These are phyloP conservation scores for Solea solea DNA, from an alignment of 2,113 vertebrate genomes.

Conservation along the genomic window DNA sequence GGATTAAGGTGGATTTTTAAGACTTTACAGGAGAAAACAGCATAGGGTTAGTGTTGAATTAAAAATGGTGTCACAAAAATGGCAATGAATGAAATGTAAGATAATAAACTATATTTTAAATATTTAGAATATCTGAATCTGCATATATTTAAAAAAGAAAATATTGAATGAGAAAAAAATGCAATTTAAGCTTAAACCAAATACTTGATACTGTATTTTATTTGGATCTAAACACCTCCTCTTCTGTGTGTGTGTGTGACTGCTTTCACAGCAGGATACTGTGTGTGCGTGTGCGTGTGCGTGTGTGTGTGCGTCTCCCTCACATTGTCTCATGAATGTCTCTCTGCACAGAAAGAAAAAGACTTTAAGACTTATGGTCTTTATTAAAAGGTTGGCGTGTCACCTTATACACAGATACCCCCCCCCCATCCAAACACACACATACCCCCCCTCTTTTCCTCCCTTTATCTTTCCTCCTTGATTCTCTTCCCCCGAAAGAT, in stretches of 20 bases:
- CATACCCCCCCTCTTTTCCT: slow-evolving; percentile 62
- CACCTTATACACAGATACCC: slow-evolving; percentile 90
- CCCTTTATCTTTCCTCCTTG: slow-evolving; percentile 41
- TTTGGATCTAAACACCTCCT: not conserved
- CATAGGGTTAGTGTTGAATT: no score
- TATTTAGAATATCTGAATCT: no score
- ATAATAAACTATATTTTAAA: no score
- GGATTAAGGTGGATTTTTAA: no score
- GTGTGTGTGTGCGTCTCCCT: not conserved
- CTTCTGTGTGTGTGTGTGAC: not conserved
- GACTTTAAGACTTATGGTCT: slow-evolving; percentile 92
- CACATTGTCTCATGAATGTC: not conserved
- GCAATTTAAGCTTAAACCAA: no score
- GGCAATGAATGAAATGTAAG: no score
- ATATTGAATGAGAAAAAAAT: not conserved
- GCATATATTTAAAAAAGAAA: not conserved
- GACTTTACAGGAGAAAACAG: no score
- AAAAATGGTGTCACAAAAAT: not conserved
- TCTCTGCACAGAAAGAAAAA: slow-evolving; percentile 83
- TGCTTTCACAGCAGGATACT: not conserved
- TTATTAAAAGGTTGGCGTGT: slow-evolving; percentile 94
- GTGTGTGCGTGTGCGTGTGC: slow-evolving; percentile 4
- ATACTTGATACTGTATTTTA: not conserved
- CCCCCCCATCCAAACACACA: slow-evolving; percentile 53
- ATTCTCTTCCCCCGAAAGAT: slow-evolving; percentile 24